A percentile compares a stretch with the other conserved stretches of the same genome.
These are phyloP conservation scores for Epinephelus moara DNA, from an alignment of 2,113 vertebrate species.

Conservation along the genomic window DNA sequence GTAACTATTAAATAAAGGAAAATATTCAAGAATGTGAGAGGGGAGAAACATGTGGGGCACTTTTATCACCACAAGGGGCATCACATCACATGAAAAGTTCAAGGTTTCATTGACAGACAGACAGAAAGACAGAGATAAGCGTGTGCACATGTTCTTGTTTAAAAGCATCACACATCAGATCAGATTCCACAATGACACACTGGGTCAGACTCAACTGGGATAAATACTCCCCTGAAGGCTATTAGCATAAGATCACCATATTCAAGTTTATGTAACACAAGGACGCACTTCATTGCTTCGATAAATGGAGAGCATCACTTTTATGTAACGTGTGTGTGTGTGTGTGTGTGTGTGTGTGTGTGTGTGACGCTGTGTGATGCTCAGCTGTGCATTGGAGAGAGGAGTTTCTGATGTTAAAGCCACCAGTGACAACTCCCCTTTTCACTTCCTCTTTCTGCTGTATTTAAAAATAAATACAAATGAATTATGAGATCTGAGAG, in stretches of 20 bases:
- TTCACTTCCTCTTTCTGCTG: slow-evolving; percentile 43
- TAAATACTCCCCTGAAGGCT: not conserved
- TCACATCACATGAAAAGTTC: slow-evolving; percentile 1
- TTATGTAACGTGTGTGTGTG: slow-evolving; percentile 35
- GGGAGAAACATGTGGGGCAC: not conserved
- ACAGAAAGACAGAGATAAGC: not conserved
- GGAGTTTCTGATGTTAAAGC: slow-evolving; percentile 5
- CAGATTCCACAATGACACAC: not conserved
- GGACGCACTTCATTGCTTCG: slow-evolving; percentile 23
- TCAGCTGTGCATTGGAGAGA: not conserved
- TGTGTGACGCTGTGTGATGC: not conserved
- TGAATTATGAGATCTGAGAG: not conserved
- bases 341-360: not conserved
- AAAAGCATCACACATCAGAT: not conserved
- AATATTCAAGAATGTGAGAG: not conserved
- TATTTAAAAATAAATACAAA: not conserved
- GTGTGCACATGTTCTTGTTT: not conserved
- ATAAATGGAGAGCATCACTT: slow-evolving; percentile 34
- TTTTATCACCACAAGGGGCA: slow-evolving; percentile 30
- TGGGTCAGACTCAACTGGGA: not conserved
- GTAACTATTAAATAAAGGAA: not conserved
- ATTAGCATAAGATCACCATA: slow-evolving; percentile 6
- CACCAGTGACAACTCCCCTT: not conserved
- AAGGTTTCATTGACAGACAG: not conserved
- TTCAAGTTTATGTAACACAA: slow-evolving; percentile 51